Evolutionary conservation across 1,140 invertebrate genomes (phyloP).

Genomic region (Lasioglossum baleicum): DNA sequence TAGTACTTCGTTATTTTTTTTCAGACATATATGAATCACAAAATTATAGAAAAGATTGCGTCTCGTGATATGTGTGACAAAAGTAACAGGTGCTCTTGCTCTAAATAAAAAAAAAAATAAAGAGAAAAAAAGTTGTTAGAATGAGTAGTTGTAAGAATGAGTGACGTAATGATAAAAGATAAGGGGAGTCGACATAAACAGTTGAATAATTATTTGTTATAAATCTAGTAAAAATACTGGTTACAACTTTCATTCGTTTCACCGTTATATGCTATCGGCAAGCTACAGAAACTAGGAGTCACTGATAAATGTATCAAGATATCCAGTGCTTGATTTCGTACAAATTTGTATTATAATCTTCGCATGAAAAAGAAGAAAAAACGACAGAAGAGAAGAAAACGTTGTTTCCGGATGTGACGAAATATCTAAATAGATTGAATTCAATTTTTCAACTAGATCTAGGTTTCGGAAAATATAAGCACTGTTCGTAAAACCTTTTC

Average conservation of each 20-base stretch:
- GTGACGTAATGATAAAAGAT: slow-evolving; percentile 13
- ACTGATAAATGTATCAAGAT: slow-evolving; percentile 47
- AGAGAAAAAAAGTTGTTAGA: slow-evolving; percentile 6
- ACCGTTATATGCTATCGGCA: slow-evolving; percentile 48
- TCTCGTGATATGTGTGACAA: slow-evolving; percentile 17
- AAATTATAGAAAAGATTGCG: slow-evolving; percentile 15
- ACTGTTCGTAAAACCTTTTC: slow-evolving; percentile 51
- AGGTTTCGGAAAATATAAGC: slow-evolving; percentile 47
- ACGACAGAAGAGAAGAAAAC: neutral
- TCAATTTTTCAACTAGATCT: slow-evolving; percentile 43
- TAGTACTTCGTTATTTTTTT: slow-evolving; percentile 13
- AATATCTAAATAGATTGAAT: slow-evolving; percentile 43
- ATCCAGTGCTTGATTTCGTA: slow-evolving; percentile 27
- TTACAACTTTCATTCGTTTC: slow-evolving; percentile 55
- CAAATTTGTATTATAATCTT: slow-evolving; percentile 19
- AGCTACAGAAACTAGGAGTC: slow-evolving; percentile 54
- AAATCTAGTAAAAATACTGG: slow-evolving; percentile 63
- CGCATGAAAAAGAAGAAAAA: no score
- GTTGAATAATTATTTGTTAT: slow-evolving; percentile 18
- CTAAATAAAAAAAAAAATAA: neutral
- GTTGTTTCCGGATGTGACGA: slow-evolving; percentile 26
- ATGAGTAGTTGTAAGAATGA: no score
- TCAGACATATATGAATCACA: slow-evolving; percentile 9
- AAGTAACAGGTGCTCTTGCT: slow-evolving; percentile 34
- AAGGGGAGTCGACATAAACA: slow-evolving; percentile 27